Evolutionary conservation across 2,797 vertebrate genomes (phyloP).

Genomic region (Microctenopoma steveboyesi): DNA sequence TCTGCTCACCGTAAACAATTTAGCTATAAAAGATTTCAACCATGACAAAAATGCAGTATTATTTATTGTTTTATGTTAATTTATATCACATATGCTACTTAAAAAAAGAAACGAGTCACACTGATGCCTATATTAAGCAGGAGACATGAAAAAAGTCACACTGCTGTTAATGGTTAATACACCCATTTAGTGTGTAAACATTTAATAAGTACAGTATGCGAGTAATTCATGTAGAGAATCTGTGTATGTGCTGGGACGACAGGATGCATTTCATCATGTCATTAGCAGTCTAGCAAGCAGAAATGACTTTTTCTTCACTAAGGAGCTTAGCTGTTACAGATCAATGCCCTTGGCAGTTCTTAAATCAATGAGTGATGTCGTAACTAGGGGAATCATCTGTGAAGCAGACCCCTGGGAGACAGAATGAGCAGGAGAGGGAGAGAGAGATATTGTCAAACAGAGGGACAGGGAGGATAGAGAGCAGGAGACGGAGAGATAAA

Average conservation of each 20-base stretch:
- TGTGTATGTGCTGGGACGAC: conserved; percentile 36
- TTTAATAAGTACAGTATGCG: conserved; percentile 17
- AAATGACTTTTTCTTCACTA: conserved; percentile 76
- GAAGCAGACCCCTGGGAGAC: conserved; percentile 62
- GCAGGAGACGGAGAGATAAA: conserved; percentile 23
- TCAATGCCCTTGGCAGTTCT: conserved; percentile 79
- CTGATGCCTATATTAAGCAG: background rate
- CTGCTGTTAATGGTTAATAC: conserved; percentile 16
- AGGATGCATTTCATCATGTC: conserved; percentile 71
- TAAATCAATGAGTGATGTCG: conserved; percentile 83
- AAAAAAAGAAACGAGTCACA: conserved; percentile 19
- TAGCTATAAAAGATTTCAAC: background rate
- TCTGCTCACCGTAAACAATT: background rate
- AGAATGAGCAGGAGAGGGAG: conserved; percentile 17
- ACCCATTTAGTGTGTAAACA: conserved; percentile 33
- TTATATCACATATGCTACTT: background rate
- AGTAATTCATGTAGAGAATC: conserved; percentile 31
- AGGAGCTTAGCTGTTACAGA: conserved; percentile 76
- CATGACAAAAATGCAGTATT: background rate
- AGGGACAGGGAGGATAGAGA: conserved; percentile 6
- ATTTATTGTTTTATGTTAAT: conserved; percentile 17
- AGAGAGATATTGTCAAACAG: conserved; percentile 35
- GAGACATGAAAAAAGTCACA: conserved; percentile 9
- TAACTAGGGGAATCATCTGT: conserved; percentile 76
- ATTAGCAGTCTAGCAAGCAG: conserved; percentile 74